Evolutionary conservation across 2,113 vertebrate species (phyloP).

Genomic region (Odocoileus virginianus): DNA sequence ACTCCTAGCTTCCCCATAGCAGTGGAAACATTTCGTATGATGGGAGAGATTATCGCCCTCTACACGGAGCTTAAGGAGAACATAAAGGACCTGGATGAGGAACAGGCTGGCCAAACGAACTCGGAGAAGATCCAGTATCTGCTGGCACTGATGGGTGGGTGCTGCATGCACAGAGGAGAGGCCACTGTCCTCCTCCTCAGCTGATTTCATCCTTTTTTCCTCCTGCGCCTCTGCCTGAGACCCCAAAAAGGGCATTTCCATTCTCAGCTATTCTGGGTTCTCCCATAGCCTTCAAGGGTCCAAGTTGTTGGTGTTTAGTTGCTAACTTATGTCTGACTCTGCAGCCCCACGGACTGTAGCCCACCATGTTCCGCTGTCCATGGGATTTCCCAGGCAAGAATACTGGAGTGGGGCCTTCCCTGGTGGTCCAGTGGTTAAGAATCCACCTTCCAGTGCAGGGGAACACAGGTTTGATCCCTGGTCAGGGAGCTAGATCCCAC

Average conservation of each 20-base stretch:
- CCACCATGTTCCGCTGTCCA: neutral
- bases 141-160: conserved; percentile 38
- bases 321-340: neutral
- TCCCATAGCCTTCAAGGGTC: neutral
- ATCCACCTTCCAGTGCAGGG: neutral
- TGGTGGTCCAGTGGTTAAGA: neutral
- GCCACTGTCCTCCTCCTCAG: fast-evolving
- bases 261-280: neutral
- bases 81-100: conserved; percentile 71
- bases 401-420: neutral
- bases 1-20: conserved; percentile 57
- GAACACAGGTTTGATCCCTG: neutral
- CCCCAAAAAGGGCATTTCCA: neutral
- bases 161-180: fast-evolving
- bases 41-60: conserved; percentile 68
- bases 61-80: conserved; percentile 74
- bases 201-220: neutral
- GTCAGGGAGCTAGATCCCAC: neutral
- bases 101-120: conserved; percentile 61
- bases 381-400: neutral
- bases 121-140: conserved; percentile 71
- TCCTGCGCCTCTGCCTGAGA: neutral
- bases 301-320: neutral
- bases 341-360: neutral
- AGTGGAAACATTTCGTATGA: conserved; percentile 69